Percentiles rank a stretch among this genome's conserved stretches.
phyloP scores from a whole-genome alignment of 2,113 vertebrate species.

The Cololabis saira region DNA sequence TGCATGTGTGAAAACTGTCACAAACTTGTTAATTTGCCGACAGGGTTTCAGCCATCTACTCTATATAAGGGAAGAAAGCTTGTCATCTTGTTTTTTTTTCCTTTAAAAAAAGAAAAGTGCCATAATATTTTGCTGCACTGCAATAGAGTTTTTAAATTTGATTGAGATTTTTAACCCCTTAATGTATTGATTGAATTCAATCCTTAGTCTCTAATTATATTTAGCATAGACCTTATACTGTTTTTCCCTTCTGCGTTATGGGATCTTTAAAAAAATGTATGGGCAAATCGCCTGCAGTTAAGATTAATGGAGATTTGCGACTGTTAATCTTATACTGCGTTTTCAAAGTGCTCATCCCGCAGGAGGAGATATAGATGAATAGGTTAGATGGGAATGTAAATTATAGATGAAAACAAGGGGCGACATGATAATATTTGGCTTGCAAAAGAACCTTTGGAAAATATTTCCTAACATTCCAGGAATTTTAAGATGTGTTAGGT shows the following conservation, averaged over 20 bases:
- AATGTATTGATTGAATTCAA: background rate
- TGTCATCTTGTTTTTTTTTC: conserved; percentile 32
- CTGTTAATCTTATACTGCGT: conserved; percentile 27
- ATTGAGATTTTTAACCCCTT: conserved; percentile 8
- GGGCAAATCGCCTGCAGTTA: conserved; percentile 28
- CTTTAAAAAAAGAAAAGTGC: background rate
- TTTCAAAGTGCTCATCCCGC: conserved; percentile 10
- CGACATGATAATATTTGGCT: too few relatives aligned
- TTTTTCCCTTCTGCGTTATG: conserved; percentile 6
- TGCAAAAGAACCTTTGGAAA: too few relatives aligned
- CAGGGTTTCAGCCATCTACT: conserved; percentile 34
- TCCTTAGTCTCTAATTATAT: conserved; percentile 1
- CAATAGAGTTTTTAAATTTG: background rate
- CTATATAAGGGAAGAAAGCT: conserved; percentile 1
- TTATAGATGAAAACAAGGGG: background rate
- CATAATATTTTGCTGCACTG: too few relatives aligned
- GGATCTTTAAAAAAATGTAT: conserved; percentile 29
- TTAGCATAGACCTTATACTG: background rate
- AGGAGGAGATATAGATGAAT: background rate
- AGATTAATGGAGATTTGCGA: conserved; percentile 24
- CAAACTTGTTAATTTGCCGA: conserved; percentile 53
- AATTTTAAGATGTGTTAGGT: too few relatives aligned
- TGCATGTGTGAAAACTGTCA: conserved; percentile 44
- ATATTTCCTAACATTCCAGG: too few relatives aligned
- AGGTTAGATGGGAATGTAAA: background rate